phyloP scores from a whole-genome alignment of 2,113 vertebrate species.

The Tupaia chinensis region DNA sequence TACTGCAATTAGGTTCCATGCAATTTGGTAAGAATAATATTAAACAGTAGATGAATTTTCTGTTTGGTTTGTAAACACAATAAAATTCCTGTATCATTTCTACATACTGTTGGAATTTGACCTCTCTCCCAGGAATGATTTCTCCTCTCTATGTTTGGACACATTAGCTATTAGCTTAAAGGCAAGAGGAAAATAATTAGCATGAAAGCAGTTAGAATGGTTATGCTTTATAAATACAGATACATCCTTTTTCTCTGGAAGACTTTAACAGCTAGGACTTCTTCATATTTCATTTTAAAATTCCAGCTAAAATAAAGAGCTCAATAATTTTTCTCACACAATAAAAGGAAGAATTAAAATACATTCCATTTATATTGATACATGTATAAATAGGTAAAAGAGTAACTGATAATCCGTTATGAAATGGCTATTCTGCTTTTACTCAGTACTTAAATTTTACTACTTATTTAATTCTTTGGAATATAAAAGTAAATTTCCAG shows the following conservation, averaged over 20 bases:
- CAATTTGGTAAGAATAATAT: slow-evolving; percentile 64
- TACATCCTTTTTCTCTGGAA: not conserved
- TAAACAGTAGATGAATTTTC: slow-evolving; percentile 51
- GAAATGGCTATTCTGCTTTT: not conserved
- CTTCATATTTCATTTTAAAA: not conserved
- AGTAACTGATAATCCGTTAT: not conserved
- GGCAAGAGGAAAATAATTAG: not conserved
- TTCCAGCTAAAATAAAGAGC: not conserved
- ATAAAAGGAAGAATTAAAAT: not conserved
- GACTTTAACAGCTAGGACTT: not conserved
- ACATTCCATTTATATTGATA: not conserved
- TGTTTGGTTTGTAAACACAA: slow-evolving; percentile 60
- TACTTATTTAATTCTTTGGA: not conserved
- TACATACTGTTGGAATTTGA: slow-evolving; percentile 2
- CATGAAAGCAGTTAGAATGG: not conserved
- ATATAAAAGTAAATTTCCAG: not conserved
- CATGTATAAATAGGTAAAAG: slow-evolving; percentile 1
- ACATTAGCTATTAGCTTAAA: not conserved
- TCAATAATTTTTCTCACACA: not conserved
- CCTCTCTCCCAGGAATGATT: slow-evolving; percentile 13
- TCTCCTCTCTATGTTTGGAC: not conserved
- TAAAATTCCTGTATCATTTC: slow-evolving; percentile 33
- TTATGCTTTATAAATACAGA: not conserved
- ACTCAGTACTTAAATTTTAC: not conserved
- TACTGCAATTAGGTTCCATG: slow-evolving; percentile 60